phyloP scores from a whole-genome alignment of 2,797 vertebrate genomes.

The Decapterus maruadsi region DNA sequence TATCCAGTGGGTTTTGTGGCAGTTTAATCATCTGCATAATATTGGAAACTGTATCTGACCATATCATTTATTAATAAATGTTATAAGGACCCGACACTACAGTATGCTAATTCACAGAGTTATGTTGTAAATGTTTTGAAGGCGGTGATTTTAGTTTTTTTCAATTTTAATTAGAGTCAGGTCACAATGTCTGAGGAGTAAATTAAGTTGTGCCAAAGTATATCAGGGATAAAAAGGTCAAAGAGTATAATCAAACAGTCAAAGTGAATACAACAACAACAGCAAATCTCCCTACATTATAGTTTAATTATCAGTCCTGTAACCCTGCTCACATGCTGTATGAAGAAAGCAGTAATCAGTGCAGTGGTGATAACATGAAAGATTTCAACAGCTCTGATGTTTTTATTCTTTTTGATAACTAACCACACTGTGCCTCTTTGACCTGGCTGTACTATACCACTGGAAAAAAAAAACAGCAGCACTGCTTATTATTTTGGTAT shows the following conservation, averaged over 20 bases:
- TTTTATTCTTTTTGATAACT: conserved; percentile 1
- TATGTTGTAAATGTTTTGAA: background rate
- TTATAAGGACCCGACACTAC: background rate
- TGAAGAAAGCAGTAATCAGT: background rate
- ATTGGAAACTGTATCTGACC: background rate
- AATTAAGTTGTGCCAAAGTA: background rate
- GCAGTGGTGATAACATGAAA: background rate
- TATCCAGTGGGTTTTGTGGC: background rate
- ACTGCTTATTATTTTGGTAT: conserved; percentile 43
- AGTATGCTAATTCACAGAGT: background rate
- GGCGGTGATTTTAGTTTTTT: background rate
- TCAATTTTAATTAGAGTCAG: too few species aligned
- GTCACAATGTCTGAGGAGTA: too few species aligned
- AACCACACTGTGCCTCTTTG: conserved; percentile 7
- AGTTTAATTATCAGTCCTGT: background rate
- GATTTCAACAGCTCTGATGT: background rate
- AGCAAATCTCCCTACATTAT: background rate
- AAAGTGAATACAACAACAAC: background rate
- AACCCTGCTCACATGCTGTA: background rate
- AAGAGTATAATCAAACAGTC: background rate
- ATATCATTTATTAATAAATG: background rate
- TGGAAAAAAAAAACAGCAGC: conserved; percentile 36
- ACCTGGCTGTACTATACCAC: conserved; percentile 21
- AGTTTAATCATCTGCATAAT: background rate
- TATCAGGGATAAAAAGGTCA: background rate